These are phyloP conservation scores for Hybos culiciformis DNA, from an alignment of 2,888 invertebrate genomes.

Conservation along the genomic window DNA sequence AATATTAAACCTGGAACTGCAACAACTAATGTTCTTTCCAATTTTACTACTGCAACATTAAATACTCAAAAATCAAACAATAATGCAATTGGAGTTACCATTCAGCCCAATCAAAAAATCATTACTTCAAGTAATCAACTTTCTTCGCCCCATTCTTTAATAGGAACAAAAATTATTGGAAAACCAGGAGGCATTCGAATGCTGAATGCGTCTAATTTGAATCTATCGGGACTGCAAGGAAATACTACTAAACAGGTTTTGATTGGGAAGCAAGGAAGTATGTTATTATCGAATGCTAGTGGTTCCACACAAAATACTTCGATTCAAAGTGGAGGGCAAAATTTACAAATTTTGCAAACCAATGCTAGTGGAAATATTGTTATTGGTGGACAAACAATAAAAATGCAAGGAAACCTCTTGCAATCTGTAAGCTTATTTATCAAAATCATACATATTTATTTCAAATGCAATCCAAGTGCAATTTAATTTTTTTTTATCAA, in stretches of 20 bases:
- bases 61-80: conserved; percentile 11
- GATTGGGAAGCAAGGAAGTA: conserved; percentile 32
- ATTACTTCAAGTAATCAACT: conserved; percentile 18
- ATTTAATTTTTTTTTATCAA: too few species aligned
- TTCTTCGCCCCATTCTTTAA: conserved; percentile 32
- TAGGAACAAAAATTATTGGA: conserved; percentile 38
- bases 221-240: conserved; percentile 42
- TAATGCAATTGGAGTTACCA: background rate
- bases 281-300: conserved; percentile 14
- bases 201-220: conserved; percentile 36
- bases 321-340: conserved; percentile 19
- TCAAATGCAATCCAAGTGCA: too few species aligned
- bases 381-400: conserved; percentile 32
- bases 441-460: too few species aligned
- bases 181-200: conserved; percentile 35
- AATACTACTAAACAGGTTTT: conserved; percentile 45
- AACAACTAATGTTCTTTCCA: conserved; percentile 10
- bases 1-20: conserved; percentile 23
- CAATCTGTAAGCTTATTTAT: conserved; percentile 9
- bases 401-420: conserved; percentile 29
- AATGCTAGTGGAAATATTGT: conserved; percentile 21
- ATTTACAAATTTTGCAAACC: conserved; percentile 32
- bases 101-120: conserved; percentile 14
- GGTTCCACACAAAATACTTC: background rate
- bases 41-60: conserved; percentile 6